These are phyloP conservation scores for Catonia carolina DNA, from an alignment of 2,888 invertebrate genomes.

Conservation along the genomic window DNA sequence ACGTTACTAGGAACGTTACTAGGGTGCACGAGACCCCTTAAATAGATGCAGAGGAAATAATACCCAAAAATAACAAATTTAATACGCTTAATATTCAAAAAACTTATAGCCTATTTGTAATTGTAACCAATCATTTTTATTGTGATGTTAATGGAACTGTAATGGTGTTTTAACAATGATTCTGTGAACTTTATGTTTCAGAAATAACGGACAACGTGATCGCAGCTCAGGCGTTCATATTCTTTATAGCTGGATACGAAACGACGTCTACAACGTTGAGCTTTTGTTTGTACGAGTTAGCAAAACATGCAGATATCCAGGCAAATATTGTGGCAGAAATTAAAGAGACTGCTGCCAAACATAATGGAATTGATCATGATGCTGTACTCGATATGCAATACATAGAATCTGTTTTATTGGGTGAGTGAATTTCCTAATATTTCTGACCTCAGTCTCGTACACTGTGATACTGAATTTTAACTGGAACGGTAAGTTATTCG, in stretches of 20 bases:
- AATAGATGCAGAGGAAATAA: too few relatives aligned
- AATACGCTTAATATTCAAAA: too few relatives aligned
- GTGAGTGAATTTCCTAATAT: constrained; percentile 36
- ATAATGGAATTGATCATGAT: constrained; percentile 43
- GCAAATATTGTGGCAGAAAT: constrained; percentile 44
- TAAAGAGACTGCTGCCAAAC: constrained; percentile 38
- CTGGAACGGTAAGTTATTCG: too few relatives aligned
- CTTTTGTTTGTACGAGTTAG: constrained; percentile 47
- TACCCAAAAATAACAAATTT: too few relatives aligned
- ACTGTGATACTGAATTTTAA: neutral
- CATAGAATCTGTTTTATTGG: constrained; percentile 45
- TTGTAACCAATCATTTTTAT: too few relatives aligned
- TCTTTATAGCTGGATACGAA: constrained; percentile 51
- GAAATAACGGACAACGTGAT: constrained; percentile 30
- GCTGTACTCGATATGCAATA: constrained; percentile 46
- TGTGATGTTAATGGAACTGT: too few relatives aligned
- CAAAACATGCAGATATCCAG: constrained; percentile 45
- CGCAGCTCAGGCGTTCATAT: constrained; percentile 49
- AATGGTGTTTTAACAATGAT: too few relatives aligned
- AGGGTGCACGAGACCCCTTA: too few relatives aligned
- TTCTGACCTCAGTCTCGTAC: too few relatives aligned
- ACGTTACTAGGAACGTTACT: too few relatives aligned
- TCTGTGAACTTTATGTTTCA: too few relatives aligned
- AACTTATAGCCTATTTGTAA: too few relatives aligned
- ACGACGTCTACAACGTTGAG: constrained; percentile 48